A percentile compares a stretch with the other conserved stretches of the same genome.
Conservation (phyloP, 2,888 invertebrate genomes). For the Teinopalpus imperialis region DNA sequence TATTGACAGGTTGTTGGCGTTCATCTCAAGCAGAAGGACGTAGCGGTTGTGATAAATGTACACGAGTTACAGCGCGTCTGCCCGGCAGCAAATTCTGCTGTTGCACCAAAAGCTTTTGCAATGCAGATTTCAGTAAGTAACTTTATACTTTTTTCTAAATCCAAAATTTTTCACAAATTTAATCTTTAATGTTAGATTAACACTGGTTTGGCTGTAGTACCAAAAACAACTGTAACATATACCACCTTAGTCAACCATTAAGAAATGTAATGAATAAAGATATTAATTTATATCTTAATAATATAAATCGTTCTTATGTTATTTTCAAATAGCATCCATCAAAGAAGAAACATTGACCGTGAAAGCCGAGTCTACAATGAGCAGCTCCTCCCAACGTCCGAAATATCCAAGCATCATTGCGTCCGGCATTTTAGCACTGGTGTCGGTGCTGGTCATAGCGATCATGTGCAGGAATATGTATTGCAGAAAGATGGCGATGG, state of each 20-base stretch:
- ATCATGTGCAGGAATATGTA: conserved; percentile 51
- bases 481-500: conserved; percentile 42
- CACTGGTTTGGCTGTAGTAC: too few relatives aligned
- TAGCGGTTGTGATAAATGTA: conserved; percentile 71
- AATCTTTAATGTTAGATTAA: too few relatives aligned
- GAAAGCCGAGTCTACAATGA: conserved; percentile 62
- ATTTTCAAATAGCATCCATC: conserved; percentile 45
- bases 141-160: too few relatives aligned
- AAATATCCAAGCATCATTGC: conserved; percentile 52
- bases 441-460: conserved; percentile 49
- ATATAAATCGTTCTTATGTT: too few relatives aligned
- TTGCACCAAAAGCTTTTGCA: conserved; percentile 90
- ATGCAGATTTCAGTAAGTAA: conserved; percentile 83
- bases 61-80: conserved; percentile 54
- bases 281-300: too few relatives aligned
- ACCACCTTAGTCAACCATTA: too few relatives aligned
- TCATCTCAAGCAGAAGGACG: conserved; percentile 82
- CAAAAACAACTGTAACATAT: too few relatives aligned
- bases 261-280: too few relatives aligned
- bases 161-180: too few relatives aligned
- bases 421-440: conserved; percentile 46
- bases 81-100: conserved; percentile 90
- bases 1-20: conserved; percentile 63
- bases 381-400: conserved; percentile 38
- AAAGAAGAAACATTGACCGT: conserved; percentile 62